Conservation (phyloP, 2,113 vertebrate species). For the Hymenochirus boettgeri region DNA sequence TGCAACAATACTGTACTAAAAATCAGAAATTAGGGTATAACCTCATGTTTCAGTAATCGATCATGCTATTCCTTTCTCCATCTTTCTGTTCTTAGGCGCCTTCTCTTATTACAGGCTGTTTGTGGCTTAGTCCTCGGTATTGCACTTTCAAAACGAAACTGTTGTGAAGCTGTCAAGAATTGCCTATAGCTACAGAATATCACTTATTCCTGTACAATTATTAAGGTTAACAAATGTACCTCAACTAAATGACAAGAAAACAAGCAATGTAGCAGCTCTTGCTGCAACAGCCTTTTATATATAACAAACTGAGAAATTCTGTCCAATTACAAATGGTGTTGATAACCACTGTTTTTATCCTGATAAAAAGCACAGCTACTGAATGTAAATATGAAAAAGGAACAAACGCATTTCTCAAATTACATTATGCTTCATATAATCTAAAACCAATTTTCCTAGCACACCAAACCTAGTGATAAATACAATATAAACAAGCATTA, state of each 20-base stretch:
- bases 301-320: background rate
- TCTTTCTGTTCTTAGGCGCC: no score
- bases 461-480: background rate
- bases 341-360: background rate
- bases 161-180: no score
- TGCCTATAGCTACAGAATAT: no score
- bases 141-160: no score
- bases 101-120: no score
- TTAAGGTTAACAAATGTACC: background rate
- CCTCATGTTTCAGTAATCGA: no score
- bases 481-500: background rate
- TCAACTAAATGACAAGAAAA: background rate
- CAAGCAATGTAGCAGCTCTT: background rate
- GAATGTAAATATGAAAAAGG: conserved; percentile 1
- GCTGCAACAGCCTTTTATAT: background rate
- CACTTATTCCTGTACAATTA: background rate
- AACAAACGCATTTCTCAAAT: background rate
- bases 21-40: no score
- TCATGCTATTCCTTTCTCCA: no score
- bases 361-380: conserved; percentile 1
- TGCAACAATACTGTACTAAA: no score
- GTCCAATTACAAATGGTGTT: background rate
- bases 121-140: no score
- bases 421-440: background rate
- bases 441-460: background rate